Conservation (phyloP, 30 jellyfish, hydroid and myxozoan genomes). For the Aurelia sp. region DNA sequence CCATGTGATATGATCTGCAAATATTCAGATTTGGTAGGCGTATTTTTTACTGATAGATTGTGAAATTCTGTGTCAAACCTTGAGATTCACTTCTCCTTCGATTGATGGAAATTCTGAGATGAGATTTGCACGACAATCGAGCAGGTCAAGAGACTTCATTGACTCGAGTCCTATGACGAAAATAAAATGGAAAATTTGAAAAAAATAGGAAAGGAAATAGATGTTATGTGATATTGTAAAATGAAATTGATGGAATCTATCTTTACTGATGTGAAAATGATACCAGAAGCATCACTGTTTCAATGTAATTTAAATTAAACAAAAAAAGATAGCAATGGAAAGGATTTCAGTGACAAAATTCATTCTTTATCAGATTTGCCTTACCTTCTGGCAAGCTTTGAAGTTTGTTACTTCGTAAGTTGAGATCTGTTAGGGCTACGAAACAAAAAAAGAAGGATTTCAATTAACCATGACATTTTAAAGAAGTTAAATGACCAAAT, state of each 20-base stretch:
- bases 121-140: conserved; percentile 80
- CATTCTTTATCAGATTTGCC: neutral
- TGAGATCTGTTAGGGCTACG: conserved; percentile 58
- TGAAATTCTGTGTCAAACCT: conserved; percentile 13
- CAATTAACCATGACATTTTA: neutral
- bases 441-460: neutral
- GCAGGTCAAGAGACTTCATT: conserved; percentile 64
- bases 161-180: conserved; percentile 64
- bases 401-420: conserved; percentile 74
- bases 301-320: too few species aligned
- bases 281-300: too few species aligned
- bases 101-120: conserved; percentile 59
- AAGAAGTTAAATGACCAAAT: too few species aligned
- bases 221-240: too few species aligned
- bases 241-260: too few species aligned
- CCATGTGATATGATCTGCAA: neutral
- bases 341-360: too few species aligned
- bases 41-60: too few species aligned
- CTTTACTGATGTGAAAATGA: too few species aligned
- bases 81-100: conserved; percentile 49
- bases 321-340: too few species aligned
- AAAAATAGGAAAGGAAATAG: too few species aligned
- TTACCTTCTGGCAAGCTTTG: conserved; percentile 63
- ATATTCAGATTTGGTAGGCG: too few species aligned
- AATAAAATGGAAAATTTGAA: neutral